phyloP scores from a whole-genome alignment of 2,113 vertebrate genomes.

The Bostrychus sinensis region DNA sequence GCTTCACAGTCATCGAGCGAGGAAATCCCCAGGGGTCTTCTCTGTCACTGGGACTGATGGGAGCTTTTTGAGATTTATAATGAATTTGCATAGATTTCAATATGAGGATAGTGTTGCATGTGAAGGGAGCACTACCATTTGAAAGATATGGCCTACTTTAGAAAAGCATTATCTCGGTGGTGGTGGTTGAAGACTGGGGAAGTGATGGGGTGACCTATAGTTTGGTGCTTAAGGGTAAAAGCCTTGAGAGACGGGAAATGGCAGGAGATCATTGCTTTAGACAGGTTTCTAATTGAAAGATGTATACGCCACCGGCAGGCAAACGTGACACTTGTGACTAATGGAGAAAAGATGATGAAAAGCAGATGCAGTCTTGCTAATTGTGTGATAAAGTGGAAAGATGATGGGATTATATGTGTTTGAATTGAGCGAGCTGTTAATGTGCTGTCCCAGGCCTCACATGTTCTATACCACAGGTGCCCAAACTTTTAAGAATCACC shows the following conservation, averaged over 20 bases:
- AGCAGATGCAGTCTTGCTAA: background rate
- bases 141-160: slow-evolving; percentile 38
- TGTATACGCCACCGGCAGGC: background rate
- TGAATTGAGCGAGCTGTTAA: background rate
- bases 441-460: background rate
- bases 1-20: slow-evolving; percentile 38
- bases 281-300: background rate
- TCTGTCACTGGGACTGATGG: slow-evolving; percentile 31
- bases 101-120: background rate
- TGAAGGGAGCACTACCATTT: slow-evolving; percentile 27
- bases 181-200: slow-evolving; percentile 16
- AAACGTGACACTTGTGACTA: background rate
- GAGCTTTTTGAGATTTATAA: slow-evolving; percentile 47
- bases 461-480: too few relatives aligned
- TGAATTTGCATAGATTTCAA: slow-evolving; percentile 62
- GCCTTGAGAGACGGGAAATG: slow-evolving; percentile 19
- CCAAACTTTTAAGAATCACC: too few relatives aligned
- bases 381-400: background rate
- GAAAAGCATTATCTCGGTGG: slow-evolving; percentile 28
- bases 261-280: background rate
- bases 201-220: slow-evolving; percentile 23
- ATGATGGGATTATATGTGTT: background rate
- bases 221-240: slow-evolving; percentile 15
- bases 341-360: background rate
- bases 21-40: slow-evolving; percentile 32